Evolutionary conservation across 1,140 invertebrate genomes (phyloP), one percentile per base, ranked within the genome.

Genomic region (Zophobas atratus): DNA sequence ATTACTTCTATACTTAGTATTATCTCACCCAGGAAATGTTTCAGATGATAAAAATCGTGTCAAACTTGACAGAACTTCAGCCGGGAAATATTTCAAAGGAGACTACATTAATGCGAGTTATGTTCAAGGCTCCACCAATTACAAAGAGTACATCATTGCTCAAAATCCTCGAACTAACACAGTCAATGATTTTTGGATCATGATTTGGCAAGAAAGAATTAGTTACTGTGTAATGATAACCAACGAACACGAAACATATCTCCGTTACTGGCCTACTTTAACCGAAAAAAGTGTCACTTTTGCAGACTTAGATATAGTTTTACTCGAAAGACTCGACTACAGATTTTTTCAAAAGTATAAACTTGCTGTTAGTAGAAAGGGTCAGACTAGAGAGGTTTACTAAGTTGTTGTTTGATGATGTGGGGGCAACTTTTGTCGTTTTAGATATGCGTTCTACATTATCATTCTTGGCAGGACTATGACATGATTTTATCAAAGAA

Each of bases 161-260:
- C 94, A 95, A 87, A 94, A 93, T 33, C 94, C 95, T 0, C 90
- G 93, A 79, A 88, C 90, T 6, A 89, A 91, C 77, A 96, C 94
- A 5, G 86, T 91, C 0, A 87, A 87, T 49, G 94, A 95, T 84
- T 95, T 96, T 85, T 96, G 94, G 94, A 86, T 91, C 78, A 95
- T 95, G 93, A 85, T 94, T 34, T 91, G 93, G 85, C 90, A 94
- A 81, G 89, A 93, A 82, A 90, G 93, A 63, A 89, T 91, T 0
- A 87, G 89, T 63, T 87, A 94, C 20, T 93, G 96, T 84, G 89
- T 95, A 41, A 95, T 95, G 92, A 87, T 94, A 36, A 94, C 94
- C 8, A 92, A 36, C 8, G 3, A 55, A 8, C 5, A 32, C 32
- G 53, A 55, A 1, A 4, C 53, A 1, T 33, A 20, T 55, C 35